phyloP scores from a whole-genome alignment of 1,140 invertebrate genomes.

The Cydia strobilella region DNA sequence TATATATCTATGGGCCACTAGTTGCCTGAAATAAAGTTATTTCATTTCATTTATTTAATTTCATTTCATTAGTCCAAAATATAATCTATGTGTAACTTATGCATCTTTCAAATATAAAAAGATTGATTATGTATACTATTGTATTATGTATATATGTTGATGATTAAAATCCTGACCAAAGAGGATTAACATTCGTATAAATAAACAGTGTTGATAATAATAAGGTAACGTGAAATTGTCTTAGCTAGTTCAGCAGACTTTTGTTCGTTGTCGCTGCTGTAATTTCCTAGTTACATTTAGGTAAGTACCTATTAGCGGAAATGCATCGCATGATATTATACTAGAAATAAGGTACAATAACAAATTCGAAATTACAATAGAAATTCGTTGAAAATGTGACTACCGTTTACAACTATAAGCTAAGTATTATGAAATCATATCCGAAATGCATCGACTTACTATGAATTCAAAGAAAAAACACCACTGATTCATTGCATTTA shows the following conservation, averaged over 20 bases:
- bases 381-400: slow-evolving; percentile 3
- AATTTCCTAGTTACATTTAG: background rate
- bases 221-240: background rate
- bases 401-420: background rate
- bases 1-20: too few species aligned
- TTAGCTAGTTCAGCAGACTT: background rate
- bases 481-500: background rate
- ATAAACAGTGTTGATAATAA: background rate
- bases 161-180: too few species aligned
- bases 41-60: too few species aligned
- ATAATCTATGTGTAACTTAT: background rate
- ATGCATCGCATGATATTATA: background rate
- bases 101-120: too few species aligned
- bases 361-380: background rate
- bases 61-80: too few species aligned
- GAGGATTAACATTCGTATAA: too few species aligned
- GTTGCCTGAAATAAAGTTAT: too few species aligned
- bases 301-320: background rate
- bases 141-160: too few species aligned
- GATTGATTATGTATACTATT: too few species aligned
- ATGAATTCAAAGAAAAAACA: background rate
- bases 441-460: slow-evolving; percentile 16
- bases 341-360: background rate
- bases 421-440: slow-evolving; percentile 15
- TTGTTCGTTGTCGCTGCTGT: background rate